Evolutionary conservation across 1,140 invertebrate genomes (phyloP).

Genomic region (Trichoplusia ni): DNA sequence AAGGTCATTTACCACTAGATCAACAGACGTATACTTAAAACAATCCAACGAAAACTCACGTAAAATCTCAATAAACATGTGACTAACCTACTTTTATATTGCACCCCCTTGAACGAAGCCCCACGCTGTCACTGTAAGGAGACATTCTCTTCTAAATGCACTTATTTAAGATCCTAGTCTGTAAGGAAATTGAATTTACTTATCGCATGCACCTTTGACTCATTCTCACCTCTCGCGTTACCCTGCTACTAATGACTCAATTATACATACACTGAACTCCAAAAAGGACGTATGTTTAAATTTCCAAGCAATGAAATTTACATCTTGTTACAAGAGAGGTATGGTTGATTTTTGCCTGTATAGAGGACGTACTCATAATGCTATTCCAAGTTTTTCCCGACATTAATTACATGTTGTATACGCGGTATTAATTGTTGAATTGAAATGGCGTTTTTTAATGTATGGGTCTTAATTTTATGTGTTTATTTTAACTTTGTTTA

Average conservation of each 20-base stretch:
- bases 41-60: no score
- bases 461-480: conserved; percentile 36
- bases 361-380: conserved; percentile 41
- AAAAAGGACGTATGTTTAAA: conserved; percentile 11
- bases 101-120: conserved; percentile 32
- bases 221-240: conserved; percentile 57
- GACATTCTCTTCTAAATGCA: conserved; percentile 39
- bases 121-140: conserved; percentile 26
- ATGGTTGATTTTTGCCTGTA: neutral
- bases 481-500: neutral
- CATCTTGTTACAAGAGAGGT: neutral
- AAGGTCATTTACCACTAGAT: no score
- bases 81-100: no score
- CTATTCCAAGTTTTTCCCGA: conserved; percentile 36
- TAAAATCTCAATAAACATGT: no score
- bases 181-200: conserved; percentile 64
- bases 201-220: conserved; percentile 60
- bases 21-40: no score
- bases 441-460: conserved; percentile 46
- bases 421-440: conserved; percentile 54
- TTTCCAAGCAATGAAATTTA: neutral
- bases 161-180: conserved; percentile 40
- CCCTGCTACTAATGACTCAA: conserved; percentile 62
- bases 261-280: conserved; percentile 43
- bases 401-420: conserved; percentile 58